Percentiles rank a stretch among this genome's conserved stretches.
Evolutionary conservation across 2,888 invertebrate species (phyloP).

Genomic region (Tenthredo distinguenda): DNA sequence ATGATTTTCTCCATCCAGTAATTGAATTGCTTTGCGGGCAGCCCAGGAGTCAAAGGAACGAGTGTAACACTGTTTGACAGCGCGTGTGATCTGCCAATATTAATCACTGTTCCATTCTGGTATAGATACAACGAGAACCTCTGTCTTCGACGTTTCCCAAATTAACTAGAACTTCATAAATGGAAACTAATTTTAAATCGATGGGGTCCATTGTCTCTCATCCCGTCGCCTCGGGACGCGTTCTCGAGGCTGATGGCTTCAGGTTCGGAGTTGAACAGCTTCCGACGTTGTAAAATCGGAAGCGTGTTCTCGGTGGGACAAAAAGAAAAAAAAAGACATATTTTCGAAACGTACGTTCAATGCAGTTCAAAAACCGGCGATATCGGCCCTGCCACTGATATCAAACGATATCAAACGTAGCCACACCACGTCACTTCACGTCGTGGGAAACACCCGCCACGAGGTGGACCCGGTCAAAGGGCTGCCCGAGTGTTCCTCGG

Average conservation of each 20-base stretch:
- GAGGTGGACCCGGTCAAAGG: neutral
- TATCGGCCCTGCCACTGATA: no score
- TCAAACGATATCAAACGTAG: neutral
- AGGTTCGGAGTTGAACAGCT: no score
- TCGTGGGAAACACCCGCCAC: constrained; percentile 10
- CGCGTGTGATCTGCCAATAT: constrained; percentile 6
- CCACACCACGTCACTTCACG: neutral
- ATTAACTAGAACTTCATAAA: neutral
- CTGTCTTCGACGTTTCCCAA: neutral
- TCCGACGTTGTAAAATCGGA: no score
- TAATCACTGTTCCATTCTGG: neutral
- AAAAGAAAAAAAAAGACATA: no score
- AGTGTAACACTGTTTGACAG: constrained; percentile 4
- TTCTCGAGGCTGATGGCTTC: no score
- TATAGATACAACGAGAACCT: neutral
- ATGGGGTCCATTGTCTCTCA: neutral
- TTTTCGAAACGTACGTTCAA: no score
- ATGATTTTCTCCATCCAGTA: constrained; percentile 40
- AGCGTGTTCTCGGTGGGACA: no score
- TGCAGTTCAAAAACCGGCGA: neutral
- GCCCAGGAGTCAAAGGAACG: neutral
- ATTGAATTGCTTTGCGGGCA: constrained; percentile 33
- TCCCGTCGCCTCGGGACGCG: no score
- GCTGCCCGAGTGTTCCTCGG: neutral
- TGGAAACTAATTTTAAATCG: neutral